phyloP scores from a whole-genome alignment of 2,888 invertebrate species.

The Chymomyza caudatula region DNA sequence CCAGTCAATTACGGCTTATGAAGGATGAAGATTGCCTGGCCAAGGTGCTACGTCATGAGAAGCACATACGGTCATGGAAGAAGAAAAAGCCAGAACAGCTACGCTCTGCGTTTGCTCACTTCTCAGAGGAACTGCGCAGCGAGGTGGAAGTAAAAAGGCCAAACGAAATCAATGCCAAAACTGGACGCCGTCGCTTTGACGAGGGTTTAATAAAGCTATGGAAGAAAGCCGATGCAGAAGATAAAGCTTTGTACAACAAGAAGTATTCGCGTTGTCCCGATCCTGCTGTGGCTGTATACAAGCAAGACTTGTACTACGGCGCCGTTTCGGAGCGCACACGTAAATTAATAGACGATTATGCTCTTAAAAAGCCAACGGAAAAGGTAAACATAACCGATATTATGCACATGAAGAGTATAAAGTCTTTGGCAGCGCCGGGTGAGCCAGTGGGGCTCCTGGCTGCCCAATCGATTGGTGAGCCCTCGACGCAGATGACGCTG shows the following conservation, averaged over 20 bases:
- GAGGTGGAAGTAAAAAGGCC: conserved; percentile 79
- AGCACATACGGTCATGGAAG: conserved; percentile 82
- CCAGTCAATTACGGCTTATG: conserved; percentile 80
- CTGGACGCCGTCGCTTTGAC: conserved; percentile 81
- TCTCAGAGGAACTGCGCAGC: conserved; percentile 80
- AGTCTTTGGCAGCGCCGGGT: conserved; percentile 90
- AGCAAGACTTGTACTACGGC: conserved; percentile 88
- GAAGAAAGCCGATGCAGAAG: conserved; percentile 81
- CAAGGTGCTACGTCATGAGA: conserved; percentile 80
- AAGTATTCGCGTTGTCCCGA: conserved; percentile 83
- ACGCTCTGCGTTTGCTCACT: conserved; percentile 81
- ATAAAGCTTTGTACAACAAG: conserved; percentile 78
- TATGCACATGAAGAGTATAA: conserved; percentile 87
- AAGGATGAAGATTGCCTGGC: conserved; percentile 80
- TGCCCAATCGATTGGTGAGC: conserved; percentile 99
- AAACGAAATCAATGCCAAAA: conserved; percentile 78
- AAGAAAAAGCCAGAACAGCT: conserved; percentile 79
- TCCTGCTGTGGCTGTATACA: conserved; percentile 84
- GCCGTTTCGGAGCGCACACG: conserved; percentile 90
- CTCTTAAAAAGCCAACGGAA: conserved; percentile 78
- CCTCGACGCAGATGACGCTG: conserved; percentile 99
- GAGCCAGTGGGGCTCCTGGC: conserved; percentile 95
- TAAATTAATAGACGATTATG: conserved; percentile 82
- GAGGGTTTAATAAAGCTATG: conserved; percentile 84
- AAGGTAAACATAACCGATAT: conserved; percentile 82